Base-by-base conservation (phyloP, 1,140 invertebrate genomes). In the Trachymyrmex cornetzi region DNA sequence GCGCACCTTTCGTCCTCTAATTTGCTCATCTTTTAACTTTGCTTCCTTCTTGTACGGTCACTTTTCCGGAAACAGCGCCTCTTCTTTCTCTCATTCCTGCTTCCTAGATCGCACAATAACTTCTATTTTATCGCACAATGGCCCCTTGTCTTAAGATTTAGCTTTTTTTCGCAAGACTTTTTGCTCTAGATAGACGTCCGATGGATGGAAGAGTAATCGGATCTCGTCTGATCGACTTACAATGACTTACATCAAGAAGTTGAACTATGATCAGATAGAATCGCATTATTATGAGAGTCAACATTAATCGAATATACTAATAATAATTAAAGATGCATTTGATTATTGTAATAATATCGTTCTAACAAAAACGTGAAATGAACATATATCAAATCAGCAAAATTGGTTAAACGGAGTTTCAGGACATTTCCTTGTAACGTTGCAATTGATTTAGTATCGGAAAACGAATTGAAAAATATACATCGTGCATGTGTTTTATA, bases 51-150 rank as follows among this genome's bases (percentile, higher is more conserved):
- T 38, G 53, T 34, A 77, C 34, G 22, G 9, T 7, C 67, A 34
- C 38, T 30, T 75, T 75, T n/a, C 34, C 53, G 22, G 57, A 75
- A 44, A 7, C 38, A 14, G 22, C 19, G 44, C 4, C 24, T 50
- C 27, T 80, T 53, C 71, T 82, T 75, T 24, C 71, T 88, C 59
- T 86, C 69, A 88, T 59, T 77, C 72, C 87, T 87, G 64, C 74
- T 86, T 81, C 38, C 9, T 55, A 57, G n/a, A 27, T 75, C 38
- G 77, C 64, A 88, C 90, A 92, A 92, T 92, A 91, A 92, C 61
- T 80, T 77, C 71, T 86, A 81, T 87, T 69, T 79, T 24, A 27
- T 77, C 74, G 66, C 84, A 90, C 87, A 90, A 87, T 89, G 9
- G 90, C 24, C 75, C 77, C 82, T 92, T 92, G 86, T 82, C 59